Evolutionary conservation across 1,140 invertebrate species (phyloP).

Genomic region (Bombus fervidus): DNA sequence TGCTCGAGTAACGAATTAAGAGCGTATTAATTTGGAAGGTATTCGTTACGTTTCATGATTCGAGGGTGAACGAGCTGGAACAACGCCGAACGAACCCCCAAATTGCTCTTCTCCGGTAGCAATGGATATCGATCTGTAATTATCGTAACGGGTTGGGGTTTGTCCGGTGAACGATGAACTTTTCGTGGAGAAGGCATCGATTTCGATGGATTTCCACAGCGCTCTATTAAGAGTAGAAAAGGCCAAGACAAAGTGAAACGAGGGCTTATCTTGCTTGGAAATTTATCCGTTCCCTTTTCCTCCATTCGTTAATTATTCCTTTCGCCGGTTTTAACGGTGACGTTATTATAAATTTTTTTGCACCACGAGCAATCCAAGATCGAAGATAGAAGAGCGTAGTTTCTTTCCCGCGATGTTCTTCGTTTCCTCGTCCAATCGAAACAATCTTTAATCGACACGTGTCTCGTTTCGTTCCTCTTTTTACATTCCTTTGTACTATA

Average conservation of each 20-base stretch:
- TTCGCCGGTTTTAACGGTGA: neutral
- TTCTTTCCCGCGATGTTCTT: neutral
- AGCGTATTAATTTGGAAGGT: conserved; percentile 51
- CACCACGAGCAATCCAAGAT: neutral
- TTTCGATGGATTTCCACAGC: neutral
- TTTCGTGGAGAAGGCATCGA: neutral
- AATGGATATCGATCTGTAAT: conserved; percentile 32
- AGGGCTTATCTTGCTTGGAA: neutral
- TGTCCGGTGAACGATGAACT: conserved; percentile 7
- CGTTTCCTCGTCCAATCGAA: neutral
- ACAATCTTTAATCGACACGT: conserved; percentile 1
- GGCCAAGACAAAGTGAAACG: conserved; percentile 11
- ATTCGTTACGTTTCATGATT: neutral
- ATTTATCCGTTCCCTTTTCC: conserved; percentile 4
- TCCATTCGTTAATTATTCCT: conserved; percentile 18
- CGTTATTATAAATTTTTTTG: conserved; percentile 2
- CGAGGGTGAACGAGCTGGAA: conserved; percentile 7
- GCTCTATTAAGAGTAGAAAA: neutral
- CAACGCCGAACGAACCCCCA: neutral
- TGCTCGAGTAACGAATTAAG: conserved; percentile 35
- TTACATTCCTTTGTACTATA: neutral
- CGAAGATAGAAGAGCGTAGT: conserved; percentile 4
- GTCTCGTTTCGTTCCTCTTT: neutral
- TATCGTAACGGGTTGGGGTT: conserved; percentile 3
- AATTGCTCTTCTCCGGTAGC: conserved; percentile 4